phyloP scores from a whole-genome alignment of 1,140 invertebrate species.

The Drosophila asahinai region DNA sequence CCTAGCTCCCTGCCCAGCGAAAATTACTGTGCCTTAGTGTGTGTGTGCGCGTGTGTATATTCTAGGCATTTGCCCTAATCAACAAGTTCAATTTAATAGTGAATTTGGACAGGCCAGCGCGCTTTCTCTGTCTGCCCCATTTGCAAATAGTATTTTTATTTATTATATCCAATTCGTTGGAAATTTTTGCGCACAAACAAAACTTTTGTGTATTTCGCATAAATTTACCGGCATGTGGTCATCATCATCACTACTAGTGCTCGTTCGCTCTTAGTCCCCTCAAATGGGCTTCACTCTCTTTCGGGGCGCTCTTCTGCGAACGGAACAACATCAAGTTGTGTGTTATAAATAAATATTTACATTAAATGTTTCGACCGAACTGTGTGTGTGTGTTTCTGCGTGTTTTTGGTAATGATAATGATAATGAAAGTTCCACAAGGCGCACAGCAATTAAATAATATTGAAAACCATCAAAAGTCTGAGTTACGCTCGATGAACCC shows the following conservation, averaged over 20 bases:
- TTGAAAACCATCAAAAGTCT: slow-evolving; percentile 26
- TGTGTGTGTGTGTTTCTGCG: slow-evolving; percentile 18
- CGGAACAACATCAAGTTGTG: slow-evolving; percentile 9
- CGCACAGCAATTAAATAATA: slow-evolving; percentile 31
- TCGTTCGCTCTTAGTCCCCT: slow-evolving; percentile 3
- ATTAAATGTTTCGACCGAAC: slow-evolving; percentile 50
- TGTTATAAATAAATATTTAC: slow-evolving; percentile 63
- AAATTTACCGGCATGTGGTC: slow-evolving; percentile 69
- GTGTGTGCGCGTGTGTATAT: slow-evolving; percentile 8
- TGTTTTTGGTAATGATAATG: slow-evolving; percentile 38
- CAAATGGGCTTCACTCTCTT: slow-evolving; percentile 1
- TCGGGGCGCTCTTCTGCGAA: slow-evolving; percentile 14
- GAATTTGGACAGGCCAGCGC: slow-evolving; percentile 9
- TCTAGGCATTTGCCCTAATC: slow-evolving; percentile 36
- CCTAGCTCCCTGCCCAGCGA: slow-evolving; percentile 4
- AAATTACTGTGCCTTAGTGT: slow-evolving; percentile 29
- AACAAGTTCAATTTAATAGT: slow-evolving; percentile 45
- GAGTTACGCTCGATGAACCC: slow-evolving; percentile 19
- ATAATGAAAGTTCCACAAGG: slow-evolving; percentile 23
- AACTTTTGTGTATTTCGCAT: slow-evolving; percentile 50
- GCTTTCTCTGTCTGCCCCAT: background rate
- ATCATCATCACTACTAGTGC: slow-evolving; percentile 11
- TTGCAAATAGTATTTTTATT: slow-evolving; percentile 17
- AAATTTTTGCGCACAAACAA: slow-evolving; percentile 39
- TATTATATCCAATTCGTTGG: slow-evolving; percentile 27